Conservation (phyloP, 2,113 vertebrate genomes). For the Lagopus muta region DNA sequence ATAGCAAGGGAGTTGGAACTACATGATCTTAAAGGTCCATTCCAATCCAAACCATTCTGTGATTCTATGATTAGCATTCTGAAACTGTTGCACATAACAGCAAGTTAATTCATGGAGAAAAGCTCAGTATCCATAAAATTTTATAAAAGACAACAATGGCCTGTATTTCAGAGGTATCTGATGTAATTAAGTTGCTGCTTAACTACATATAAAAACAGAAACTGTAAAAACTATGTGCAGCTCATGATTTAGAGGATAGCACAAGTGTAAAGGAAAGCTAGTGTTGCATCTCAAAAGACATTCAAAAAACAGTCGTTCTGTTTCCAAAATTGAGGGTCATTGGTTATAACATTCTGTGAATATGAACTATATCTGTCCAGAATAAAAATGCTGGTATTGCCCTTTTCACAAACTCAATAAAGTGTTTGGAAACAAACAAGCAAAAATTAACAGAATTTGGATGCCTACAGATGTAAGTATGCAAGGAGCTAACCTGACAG, state of each 20-base stretch:
- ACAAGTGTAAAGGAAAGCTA: background rate
- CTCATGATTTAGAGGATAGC: background rate
- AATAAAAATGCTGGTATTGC: background rate
- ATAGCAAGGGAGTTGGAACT: too few relatives aligned
- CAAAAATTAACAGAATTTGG: background rate
- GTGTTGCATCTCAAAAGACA: background rate
- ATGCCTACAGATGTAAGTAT: background rate
- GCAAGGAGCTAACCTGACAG: background rate
- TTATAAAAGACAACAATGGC: background rate
- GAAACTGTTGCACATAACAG: background rate
- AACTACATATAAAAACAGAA: background rate
- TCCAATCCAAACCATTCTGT: too few relatives aligned
- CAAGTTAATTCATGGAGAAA: background rate
- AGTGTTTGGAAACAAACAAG: background rate
- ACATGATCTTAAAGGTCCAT: too few relatives aligned
- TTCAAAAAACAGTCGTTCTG: background rate
- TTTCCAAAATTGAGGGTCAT: background rate
- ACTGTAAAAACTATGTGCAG: background rate
- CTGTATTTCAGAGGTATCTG: background rate
- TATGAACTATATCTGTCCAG: background rate
- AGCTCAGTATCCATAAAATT: background rate
- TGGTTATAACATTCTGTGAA: background rate
- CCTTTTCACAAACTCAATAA: background rate
- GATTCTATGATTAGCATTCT: background rate
- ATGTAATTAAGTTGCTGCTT: background rate